Percentiles rank a stretch among this genome's conserved stretches.
These are phyloP conservation scores for Setipinna tenuifilis DNA, from an alignment of 2,797 vertebrate species.

Conservation along the genomic window DNA sequence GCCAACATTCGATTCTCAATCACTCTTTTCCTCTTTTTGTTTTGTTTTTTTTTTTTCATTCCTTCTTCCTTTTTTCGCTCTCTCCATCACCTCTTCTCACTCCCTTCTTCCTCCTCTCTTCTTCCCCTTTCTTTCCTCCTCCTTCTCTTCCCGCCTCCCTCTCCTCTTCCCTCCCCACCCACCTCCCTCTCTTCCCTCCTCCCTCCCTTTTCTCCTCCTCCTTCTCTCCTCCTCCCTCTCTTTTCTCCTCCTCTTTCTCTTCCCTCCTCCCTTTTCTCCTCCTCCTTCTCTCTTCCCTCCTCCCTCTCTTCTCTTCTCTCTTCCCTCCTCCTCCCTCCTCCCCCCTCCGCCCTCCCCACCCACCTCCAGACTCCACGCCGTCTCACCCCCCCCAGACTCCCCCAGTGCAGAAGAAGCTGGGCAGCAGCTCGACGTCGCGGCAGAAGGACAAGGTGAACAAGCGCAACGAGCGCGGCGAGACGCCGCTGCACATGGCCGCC, in stretches of 20 bases:
- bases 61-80: too few relatives aligned
- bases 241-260: too few relatives aligned
- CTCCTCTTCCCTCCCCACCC: not conserved
- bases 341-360: not conserved
- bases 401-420: constrained; percentile 90
- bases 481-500: constrained; percentile 96
- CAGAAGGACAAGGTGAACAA: constrained; percentile 99
- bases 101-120: not conserved
- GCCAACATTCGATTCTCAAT: too few relatives aligned
- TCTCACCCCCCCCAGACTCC: constrained; percentile 92
- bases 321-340: constrained; percentile 8
- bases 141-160: not conserved
- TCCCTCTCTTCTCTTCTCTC: not conserved
- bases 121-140: not conserved
- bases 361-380: constrained; percentile 82
- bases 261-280: not conserved
- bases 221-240: not conserved
- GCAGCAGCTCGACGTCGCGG: constrained; percentile 87
- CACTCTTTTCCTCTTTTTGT: too few relatives aligned
- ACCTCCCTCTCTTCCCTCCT: not conserved
- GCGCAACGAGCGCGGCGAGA: constrained; percentile 96
- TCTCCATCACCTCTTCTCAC: too few relatives aligned
- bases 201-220: not conserved
- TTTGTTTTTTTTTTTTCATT: too few relatives aligned
- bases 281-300: not conserved